phyloP scores from a whole-genome alignment of 2,797 vertebrate genomes.

The Paramormyrops hopkinsi region DNA sequence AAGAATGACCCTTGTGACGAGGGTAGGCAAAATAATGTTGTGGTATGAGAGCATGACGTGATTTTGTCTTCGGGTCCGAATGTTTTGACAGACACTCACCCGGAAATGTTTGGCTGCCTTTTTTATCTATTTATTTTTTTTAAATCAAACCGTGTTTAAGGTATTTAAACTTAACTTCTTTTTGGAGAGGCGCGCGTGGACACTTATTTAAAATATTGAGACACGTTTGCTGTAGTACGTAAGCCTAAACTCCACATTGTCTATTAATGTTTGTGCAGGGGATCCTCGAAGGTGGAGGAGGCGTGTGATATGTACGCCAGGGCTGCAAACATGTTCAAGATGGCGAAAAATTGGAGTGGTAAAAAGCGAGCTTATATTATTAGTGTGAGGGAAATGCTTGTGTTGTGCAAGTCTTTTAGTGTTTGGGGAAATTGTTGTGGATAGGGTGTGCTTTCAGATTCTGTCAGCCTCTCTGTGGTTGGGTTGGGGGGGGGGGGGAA shows the following conservation, averaged over 20 bases:
- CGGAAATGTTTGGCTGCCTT: not conserved
- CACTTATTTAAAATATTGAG: not conserved
- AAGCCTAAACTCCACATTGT: not conserved
- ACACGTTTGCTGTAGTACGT: not conserved
- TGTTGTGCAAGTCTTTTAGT: not conserved
- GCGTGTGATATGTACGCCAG: constrained; percentile 85
- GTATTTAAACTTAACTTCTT: not conserved
- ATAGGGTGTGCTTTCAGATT: not conserved
- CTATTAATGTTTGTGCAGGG: constrained; percentile 50
- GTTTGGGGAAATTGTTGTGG: not conserved
- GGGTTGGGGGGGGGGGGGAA: too few relatives aligned
- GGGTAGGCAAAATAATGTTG: not conserved
- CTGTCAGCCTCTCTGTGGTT: not conserved
- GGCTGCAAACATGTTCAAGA: constrained; percentile 92
- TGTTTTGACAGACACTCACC: not conserved
- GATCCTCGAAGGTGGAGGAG: constrained; percentile 84
- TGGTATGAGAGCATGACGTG: not conserved
- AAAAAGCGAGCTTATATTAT: constrained; percentile 30
- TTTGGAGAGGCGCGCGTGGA: not conserved
- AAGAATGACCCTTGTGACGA: not conserved
- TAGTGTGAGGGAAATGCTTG: not conserved
- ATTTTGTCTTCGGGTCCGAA: not conserved
- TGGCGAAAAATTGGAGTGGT: constrained; percentile 97
- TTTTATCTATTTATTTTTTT: not conserved
- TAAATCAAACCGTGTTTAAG: not conserved